Conservation (phyloP, 2,113 vertebrate species). For the Ariopsis seemanni region DNA sequence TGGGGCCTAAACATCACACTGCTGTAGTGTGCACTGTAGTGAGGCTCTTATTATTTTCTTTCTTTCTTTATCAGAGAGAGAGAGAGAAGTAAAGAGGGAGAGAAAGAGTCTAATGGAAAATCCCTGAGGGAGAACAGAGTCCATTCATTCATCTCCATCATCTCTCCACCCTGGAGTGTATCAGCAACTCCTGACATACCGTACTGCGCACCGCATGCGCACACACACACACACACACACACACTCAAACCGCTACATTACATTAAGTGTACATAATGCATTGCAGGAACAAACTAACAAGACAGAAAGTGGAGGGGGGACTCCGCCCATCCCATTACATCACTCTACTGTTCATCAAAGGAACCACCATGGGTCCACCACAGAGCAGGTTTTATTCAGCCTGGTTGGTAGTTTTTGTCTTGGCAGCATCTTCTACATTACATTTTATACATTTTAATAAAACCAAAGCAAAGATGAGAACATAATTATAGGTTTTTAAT, state of each 20-base stretch:
- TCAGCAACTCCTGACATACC: not conserved
- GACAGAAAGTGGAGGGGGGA: not conserved
- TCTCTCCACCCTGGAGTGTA: slow-evolving; percentile 21
- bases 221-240: not conserved
- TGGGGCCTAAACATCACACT: not conserved
- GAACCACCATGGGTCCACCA: not conserved
- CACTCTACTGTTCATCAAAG: not conserved
- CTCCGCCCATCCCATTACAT: not conserved
- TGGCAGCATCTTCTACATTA: not conserved
- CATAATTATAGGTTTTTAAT: not conserved
- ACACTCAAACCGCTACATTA: not conserved
- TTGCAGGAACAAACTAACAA: not conserved
- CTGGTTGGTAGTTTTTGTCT: not conserved
- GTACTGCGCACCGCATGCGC: not conserved
- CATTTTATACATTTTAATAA: not conserved
- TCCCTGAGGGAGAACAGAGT: not conserved
- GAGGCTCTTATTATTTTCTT: not conserved
- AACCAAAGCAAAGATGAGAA: too few species aligned
- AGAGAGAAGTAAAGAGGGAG: not conserved
- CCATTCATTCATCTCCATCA: slow-evolving; percentile 23
- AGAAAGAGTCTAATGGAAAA: slow-evolving; percentile 5
- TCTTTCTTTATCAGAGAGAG: not conserved
- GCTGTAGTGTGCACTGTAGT: not conserved
- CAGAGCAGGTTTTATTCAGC: not conserved
- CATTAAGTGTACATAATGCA: slow-evolving; percentile 9